phyloP scores from a whole-genome alignment of 2,888 invertebrate genomes.

The Aethes cnicana region DNA sequence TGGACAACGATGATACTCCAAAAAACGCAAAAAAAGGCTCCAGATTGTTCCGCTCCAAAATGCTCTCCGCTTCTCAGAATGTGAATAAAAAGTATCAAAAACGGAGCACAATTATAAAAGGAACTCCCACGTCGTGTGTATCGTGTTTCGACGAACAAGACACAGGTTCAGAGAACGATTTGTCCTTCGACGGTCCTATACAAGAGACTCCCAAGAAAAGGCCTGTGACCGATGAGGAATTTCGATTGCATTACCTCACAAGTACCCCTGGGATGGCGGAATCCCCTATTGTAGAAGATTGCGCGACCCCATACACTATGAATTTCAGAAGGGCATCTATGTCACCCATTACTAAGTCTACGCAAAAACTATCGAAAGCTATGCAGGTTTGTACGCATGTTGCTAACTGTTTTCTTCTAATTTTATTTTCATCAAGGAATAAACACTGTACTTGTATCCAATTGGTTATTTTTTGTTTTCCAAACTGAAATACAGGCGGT shows the following conservation, averaged over 20 bases:
- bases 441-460: background rate
- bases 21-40: conserved; percentile 68
- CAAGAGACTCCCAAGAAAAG: conserved; percentile 59
- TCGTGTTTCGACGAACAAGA: conserved; percentile 72
- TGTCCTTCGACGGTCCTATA: conserved; percentile 42
- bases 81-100: conserved; percentile 73
- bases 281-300: conserved; percentile 56
- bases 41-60: conserved; percentile 69
- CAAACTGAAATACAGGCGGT: background rate
- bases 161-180: conserved; percentile 55
- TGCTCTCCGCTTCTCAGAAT: conserved; percentile 55
- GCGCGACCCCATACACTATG: conserved; percentile 65
- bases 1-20: conserved; percentile 70
- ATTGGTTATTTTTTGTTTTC: background rate
- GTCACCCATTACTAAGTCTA: conserved; percentile 94
- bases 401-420: conserved; percentile 13
- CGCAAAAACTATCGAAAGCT: conserved; percentile 92
- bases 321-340: conserved; percentile 87
- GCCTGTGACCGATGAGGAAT: conserved; percentile 40
- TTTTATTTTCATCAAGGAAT: conserved; percentile 19
- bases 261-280: conserved; percentile 72
- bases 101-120: conserved; percentile 49
- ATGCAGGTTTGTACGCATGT: conserved; percentile 88
- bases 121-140: conserved; percentile 70
- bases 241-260: conserved; percentile 64